These are phyloP conservation scores for Drosophila suboccidentalis DNA, from an alignment of 2,888 invertebrate genomes.

Conservation along the genomic window DNA sequence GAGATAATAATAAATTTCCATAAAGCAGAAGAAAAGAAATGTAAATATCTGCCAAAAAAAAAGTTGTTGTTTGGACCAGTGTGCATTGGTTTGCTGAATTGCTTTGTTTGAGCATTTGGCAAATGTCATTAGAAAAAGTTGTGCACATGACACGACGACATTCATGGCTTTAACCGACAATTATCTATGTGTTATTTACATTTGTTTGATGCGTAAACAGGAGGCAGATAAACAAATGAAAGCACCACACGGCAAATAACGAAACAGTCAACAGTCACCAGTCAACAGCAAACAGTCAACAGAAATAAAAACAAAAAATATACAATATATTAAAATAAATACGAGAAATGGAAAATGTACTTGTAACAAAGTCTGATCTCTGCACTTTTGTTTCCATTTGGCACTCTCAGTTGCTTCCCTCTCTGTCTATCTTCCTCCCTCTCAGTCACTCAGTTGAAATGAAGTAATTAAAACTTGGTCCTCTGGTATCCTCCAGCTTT, in stretches of 20 bases:
- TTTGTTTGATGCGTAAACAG: slow-evolving; percentile 52
- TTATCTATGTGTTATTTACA: slow-evolving; percentile 60
- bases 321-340: slow-evolving; percentile 14
- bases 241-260: slow-evolving; percentile 24
- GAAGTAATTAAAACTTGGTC: slow-evolving; percentile 68
- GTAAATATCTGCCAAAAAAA: no score
- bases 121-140: slow-evolving; percentile 40
- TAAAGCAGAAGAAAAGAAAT: no score
- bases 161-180: slow-evolving; percentile 21
- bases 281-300: not conserved
- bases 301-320: not conserved
- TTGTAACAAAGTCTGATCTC: slow-evolving; percentile 27
- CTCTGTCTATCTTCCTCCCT: not conserved
- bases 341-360: slow-evolving; percentile 10
- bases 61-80: no score
- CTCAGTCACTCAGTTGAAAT: slow-evolving; percentile 32
- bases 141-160: slow-evolving; percentile 33
- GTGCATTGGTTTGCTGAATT: not conserved
- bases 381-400: slow-evolving; percentile 23
- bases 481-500: slow-evolving; percentile 7
- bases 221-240: slow-evolving; percentile 47
- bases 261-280: slow-evolving; percentile 4
- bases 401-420: not conserved
- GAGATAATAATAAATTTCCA: no score
- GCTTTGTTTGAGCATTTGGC: slow-evolving; percentile 23